Percentiles rank a stretch among this genome's conserved stretches.
phyloP scores from a whole-genome alignment of 2,797 vertebrate genomes.

The Hylomyscus alleni region DNA sequence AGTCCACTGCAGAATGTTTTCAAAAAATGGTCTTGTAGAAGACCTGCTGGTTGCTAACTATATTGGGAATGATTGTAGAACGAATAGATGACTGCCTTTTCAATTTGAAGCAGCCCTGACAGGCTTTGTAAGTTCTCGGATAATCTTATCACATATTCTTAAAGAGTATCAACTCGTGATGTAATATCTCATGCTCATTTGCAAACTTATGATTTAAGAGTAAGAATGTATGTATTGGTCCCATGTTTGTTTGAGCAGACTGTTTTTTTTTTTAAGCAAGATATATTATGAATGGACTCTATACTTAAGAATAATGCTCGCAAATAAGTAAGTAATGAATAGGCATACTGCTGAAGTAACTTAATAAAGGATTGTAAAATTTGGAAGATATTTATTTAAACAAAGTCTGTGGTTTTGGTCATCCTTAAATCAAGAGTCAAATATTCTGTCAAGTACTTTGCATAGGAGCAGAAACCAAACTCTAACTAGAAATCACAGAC shows the following conservation, averaged over 20 bases:
- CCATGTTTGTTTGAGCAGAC: constrained; percentile 41
- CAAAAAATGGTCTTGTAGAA: constrained; percentile 39
- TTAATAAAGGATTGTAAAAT: constrained; percentile 52
- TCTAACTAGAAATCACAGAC: neutral
- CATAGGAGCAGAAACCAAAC: neutral
- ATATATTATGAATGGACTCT: constrained; percentile 10
- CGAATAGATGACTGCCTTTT: constrained; percentile 4
- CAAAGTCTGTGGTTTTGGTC: neutral
- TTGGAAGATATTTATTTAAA: neutral
- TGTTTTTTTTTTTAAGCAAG: neutral
- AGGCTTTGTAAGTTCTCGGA: constrained; percentile 36
- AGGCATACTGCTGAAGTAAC: constrained; percentile 48
- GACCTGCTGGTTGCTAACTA: neutral
- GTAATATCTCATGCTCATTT: neutral
- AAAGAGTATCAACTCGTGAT: constrained; percentile 5
- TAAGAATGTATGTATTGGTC: constrained; percentile 23
- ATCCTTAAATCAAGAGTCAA: constrained; percentile 17
- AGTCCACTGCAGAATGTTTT: constrained; percentile 50
- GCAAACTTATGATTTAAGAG: constrained; percentile 7
- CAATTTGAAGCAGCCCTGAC: neutral
- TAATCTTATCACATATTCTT: constrained; percentile 26
- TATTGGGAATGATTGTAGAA: constrained; percentile 5
- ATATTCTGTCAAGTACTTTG: constrained; percentile 28
- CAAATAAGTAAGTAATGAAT: neutral
- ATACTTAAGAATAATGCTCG: constrained; percentile 2